phyloP scores from a whole-genome alignment of 2,113 vertebrate genomes.

The Mobula birostris region DNA sequence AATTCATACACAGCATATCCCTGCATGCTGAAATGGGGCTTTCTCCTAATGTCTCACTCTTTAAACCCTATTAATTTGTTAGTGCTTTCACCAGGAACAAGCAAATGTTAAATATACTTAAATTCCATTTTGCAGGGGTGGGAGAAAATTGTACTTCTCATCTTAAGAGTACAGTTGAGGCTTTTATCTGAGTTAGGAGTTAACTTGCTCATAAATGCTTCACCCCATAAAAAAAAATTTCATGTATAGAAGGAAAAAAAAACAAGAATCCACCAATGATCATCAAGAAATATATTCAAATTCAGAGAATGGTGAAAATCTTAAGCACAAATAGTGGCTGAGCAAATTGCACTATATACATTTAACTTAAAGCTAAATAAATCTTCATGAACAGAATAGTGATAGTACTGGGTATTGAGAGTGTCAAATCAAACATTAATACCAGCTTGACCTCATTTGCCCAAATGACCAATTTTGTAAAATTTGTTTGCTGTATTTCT shows the following conservation, averaged over 20 bases:
- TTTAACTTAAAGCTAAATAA: no score
- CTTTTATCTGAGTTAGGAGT: background rate
- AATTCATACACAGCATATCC: background rate
- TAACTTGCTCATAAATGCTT: background rate
- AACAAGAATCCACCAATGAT: background rate
- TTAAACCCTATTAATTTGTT: background rate
- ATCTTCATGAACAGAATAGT: no score
- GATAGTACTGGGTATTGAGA: no score
- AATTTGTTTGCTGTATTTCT: no score
- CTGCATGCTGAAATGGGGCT: background rate
- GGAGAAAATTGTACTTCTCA: background rate
- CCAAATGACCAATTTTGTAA: no score
- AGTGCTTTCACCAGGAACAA: background rate
- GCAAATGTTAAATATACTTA: background rate
- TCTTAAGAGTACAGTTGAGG: background rate
- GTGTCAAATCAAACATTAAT: no score
- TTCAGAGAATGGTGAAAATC: no score
- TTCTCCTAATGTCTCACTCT: background rate
- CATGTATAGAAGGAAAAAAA: no score
- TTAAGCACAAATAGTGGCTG: no score
- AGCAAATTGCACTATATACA: no score
- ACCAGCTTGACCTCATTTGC: no score
- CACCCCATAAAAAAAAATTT: background rate
- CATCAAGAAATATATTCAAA: background rate
- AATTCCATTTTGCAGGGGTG: background rate